phyloP scores from a whole-genome alignment of 2,113 vertebrate species.

The Oxygymnocypris stewartii region DNA sequence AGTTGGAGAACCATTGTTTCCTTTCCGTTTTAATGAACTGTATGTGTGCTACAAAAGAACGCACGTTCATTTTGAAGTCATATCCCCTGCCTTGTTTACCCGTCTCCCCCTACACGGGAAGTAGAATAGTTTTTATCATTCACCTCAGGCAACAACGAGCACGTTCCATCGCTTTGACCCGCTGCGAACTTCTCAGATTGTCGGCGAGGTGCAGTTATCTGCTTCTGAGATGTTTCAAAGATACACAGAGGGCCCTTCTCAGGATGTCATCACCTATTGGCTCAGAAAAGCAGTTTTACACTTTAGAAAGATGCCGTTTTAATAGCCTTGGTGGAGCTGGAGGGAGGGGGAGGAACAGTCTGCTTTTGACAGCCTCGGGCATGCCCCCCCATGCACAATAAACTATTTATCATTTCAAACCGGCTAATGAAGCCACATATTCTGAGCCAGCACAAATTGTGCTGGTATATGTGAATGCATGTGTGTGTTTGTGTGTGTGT shows the following conservation, averaged over 20 bases:
- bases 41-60: neutral
- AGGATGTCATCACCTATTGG: conserved; percentile 29
- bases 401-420: conserved; percentile 49
- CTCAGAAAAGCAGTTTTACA: conserved; percentile 35
- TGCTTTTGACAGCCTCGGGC: conserved; percentile 27
- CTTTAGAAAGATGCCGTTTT: conserved; percentile 14
- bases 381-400: neutral
- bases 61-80: neutral
- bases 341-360: neutral
- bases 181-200: neutral
- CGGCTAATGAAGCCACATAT: conserved; percentile 46
- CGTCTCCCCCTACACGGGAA: neutral
- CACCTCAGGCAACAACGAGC: neutral
- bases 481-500: conserved; percentile 9
- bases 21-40: neutral
- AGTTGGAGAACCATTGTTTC: neutral
- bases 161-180: neutral
- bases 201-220: neutral
- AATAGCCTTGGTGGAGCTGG: conserved; percentile 21
- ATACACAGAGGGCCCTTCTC: neutral
- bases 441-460: conserved; percentile 31
- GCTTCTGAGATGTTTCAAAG: conserved; percentile 1
- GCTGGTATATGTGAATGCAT: conserved; percentile 8
- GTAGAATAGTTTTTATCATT: neutral
- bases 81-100: conserved; percentile 26